phyloP scores from a whole-genome alignment of 2,797 vertebrate genomes.

The Acanthurus leucopareius region DNA sequence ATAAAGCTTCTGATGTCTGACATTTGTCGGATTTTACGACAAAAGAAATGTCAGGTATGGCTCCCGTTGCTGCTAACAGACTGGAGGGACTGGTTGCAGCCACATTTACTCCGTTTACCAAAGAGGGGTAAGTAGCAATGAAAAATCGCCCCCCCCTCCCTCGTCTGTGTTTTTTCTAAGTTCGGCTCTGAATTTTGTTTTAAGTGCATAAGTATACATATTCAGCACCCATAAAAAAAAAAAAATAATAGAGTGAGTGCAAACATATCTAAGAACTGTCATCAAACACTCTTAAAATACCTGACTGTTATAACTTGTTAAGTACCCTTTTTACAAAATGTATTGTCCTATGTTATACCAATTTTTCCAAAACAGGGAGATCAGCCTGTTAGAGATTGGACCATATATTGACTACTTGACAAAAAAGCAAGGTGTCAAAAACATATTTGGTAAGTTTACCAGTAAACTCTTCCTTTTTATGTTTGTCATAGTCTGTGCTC shows the following conservation, averaged over 20 bases:
- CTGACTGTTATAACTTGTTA: no score
- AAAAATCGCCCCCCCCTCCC: background rate
- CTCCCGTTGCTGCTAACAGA: conserved; percentile 70
- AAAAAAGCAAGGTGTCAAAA: conserved; percentile 89
- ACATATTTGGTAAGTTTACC: conserved; percentile 91
- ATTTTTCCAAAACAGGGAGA: conserved; percentile 85
- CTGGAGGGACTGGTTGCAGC: conserved; percentile 91
- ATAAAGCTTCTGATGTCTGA: background rate
- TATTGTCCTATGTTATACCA: conserved; percentile 5
- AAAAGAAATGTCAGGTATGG: conserved; percentile 58
- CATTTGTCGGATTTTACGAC: background rate
- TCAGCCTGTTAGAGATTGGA: conserved; percentile 88
- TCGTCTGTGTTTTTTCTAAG: background rate
- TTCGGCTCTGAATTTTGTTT: background rate
- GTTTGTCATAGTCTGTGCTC: conserved; percentile 20
- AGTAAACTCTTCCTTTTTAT: conserved; percentile 17
- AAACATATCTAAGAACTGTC: background rate
- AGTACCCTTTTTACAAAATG: conserved; percentile 7
- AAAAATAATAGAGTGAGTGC: conserved; percentile 8
- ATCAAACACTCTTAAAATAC: background rate
- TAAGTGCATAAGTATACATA: background rate
- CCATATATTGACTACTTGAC: conserved; percentile 93
- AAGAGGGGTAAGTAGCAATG: conserved; percentile 85
- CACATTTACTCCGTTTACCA: conserved; percentile 92
- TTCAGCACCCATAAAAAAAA: background rate